A percentile compares a stretch with the other conserved stretches of the same genome.
These are phyloP conservation scores for Anaspis maculata DNA, from an alignment of 2,888 invertebrate genomes.

Conservation along the genomic window DNA sequence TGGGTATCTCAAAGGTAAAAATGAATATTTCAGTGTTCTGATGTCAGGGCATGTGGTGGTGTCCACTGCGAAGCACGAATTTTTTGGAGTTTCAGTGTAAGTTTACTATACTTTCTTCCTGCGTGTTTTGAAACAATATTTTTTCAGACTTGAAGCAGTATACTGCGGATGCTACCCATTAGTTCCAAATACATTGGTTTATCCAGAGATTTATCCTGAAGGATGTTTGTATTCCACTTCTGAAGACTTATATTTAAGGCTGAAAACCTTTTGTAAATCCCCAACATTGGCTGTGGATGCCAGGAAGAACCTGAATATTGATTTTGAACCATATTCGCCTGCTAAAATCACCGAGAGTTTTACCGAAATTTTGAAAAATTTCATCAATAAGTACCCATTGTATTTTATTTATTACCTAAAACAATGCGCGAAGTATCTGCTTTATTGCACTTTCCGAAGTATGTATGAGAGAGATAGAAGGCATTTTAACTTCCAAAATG, in stretches of 20 bases:
- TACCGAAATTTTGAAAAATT: constrained; percentile 3
- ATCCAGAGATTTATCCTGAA: constrained; percentile 62
- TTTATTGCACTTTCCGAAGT: too few relatives aligned
- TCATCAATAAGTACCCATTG: too few relatives aligned
- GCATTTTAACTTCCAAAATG: too few relatives aligned
- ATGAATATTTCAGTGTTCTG: constrained; percentile 51
- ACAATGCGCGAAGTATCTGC: too few relatives aligned
- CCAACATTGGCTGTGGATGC: constrained; percentile 38
- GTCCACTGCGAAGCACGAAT: constrained; percentile 68
- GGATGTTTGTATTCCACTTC: constrained; percentile 53
- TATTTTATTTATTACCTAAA: too few relatives aligned
- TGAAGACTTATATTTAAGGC: constrained; percentile 48
- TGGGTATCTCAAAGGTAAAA: constrained; percentile 49
- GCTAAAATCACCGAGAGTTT: constrained; percentile 23
- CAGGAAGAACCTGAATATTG: constrained; percentile 36
- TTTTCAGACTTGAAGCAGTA: constrained; percentile 58
- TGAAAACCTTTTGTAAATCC: constrained; percentile 46
- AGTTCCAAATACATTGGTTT: constrained; percentile 58
- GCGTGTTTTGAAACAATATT: constrained; percentile 5
- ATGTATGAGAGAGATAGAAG: too few relatives aligned
- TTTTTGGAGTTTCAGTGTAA: constrained; percentile 69
- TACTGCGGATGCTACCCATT: constrained; percentile 62
- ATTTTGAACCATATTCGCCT: constrained; percentile 35
- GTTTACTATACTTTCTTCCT: constrained; percentile 19
- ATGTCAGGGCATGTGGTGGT: constrained; percentile 54